phyloP scores from a whole-genome alignment of 2,888 invertebrate genomes.

The Epsilonema sp. region DNA sequence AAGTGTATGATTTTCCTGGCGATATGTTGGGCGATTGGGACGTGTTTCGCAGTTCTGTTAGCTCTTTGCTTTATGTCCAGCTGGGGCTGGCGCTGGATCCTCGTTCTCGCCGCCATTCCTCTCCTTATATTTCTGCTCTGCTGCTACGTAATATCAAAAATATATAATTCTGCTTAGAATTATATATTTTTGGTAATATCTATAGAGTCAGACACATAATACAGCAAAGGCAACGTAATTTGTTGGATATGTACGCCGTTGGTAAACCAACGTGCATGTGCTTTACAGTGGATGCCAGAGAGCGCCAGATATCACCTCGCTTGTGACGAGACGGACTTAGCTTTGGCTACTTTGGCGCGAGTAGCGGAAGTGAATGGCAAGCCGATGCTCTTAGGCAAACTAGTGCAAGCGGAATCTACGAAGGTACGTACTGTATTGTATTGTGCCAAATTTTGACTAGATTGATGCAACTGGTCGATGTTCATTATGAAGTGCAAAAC shows the following conservation, averaged over 20 bases:
- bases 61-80: conserved; percentile 76
- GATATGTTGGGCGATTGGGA: conserved; percentile 89
- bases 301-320: conserved; percentile 72
- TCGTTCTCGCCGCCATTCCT: conserved; percentile 70
- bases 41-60: conserved; percentile 72
- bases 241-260: too few species aligned
- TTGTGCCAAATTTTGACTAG: too few species aligned
- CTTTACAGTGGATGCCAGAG: conserved; percentile 67
- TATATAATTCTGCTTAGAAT: too few species aligned
- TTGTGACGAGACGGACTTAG: conserved; percentile 63
- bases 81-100: conserved; percentile 70
- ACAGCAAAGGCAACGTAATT: too few species aligned
- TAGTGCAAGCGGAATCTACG: too few species aligned
- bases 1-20: conserved; percentile 84
- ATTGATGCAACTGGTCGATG: too few species aligned
- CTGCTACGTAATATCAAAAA: conserved; percentile 35
- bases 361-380: conserved; percentile 70
- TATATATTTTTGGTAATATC: too few species aligned
- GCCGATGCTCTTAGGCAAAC: conserved; percentile 60
- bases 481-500: too few species aligned
- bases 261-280: too few species aligned
- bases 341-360: conserved; percentile 58
- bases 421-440: too few species aligned
- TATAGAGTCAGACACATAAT: too few species aligned
- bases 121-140: conserved; percentile 49